Evolutionary conservation across 1,140 invertebrate species (phyloP), one percentile per base, ranked within the genome.

Genomic region (Tribolium madens): DNA sequence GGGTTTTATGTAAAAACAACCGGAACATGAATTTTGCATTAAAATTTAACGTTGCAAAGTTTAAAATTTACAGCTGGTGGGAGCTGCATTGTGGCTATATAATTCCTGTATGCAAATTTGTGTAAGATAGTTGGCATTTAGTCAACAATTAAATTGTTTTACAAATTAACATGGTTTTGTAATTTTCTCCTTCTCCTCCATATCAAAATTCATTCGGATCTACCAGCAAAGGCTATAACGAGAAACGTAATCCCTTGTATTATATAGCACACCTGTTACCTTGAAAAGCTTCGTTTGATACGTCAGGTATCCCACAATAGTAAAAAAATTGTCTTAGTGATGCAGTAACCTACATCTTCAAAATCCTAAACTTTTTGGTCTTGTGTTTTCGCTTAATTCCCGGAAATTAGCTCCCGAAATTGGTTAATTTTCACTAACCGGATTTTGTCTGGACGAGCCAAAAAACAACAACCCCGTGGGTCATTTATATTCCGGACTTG

Each of bases 381-480:
- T 50, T 50, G 48, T 50, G 15, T n/a, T 33, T 64, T 64, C 0
- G n/a, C 26, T 7, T 57, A 57, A 64, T 31, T 33, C 26, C 6
- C 1, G 10, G 12, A 33, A 33, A 12, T 33, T 33, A 36, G 48
- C 48, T 42, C 36, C 36, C 36, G 9, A 42, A 18, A 26, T 64
- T 33, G 57, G n/a, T 64, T 64, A 64, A 64, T 64, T 64, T 64
- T 64, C 57, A 33, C 57, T 33, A 64, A 64, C 26, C 57, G 57
- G 57, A 64, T 64, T 64, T 64, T 13, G 21, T 64, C 57, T 21
- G 57, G 15, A 33, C 57, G 57, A 57, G 57, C 21, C 26, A 64
- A 64, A 64, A 57, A 64, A 42, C 36, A 64, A 64, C 57, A 64
- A 64, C 57, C 57, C 57, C 14, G 57, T 64, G 57, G 57, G 21